A percentile compares a stretch with the other conserved stretches of the same genome.
These are phyloP conservation scores for Pemphredon lugubris DNA, from an alignment of 2,888 invertebrate species.

Conservation along the genomic window DNA sequence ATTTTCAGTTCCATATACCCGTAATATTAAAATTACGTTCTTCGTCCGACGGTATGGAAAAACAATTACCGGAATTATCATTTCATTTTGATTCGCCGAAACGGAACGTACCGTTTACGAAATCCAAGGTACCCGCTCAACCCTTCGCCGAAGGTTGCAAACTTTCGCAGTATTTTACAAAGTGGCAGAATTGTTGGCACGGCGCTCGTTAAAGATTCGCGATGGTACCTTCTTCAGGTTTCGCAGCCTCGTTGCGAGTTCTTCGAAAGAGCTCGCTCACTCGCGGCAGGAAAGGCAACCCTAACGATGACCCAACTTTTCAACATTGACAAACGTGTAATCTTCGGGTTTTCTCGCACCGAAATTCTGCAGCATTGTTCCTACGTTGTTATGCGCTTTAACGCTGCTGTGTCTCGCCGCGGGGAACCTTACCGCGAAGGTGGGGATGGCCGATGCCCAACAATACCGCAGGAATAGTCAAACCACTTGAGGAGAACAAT, in stretches of 20 bases:
- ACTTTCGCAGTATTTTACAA: too few species aligned
- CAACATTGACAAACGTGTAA: slow-evolving; percentile 35
- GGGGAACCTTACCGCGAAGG: slow-evolving; percentile 30
- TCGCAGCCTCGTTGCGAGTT: not conserved
- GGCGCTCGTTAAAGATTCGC: slow-evolving; percentile 23
- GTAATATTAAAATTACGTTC: too few species aligned
- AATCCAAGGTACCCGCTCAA: too few species aligned
- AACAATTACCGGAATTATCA: too few species aligned
- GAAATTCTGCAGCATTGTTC: slow-evolving; percentile 62
- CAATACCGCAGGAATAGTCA: slow-evolving; percentile 67
- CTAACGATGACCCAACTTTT: slow-evolving; percentile 18
- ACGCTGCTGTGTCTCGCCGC: slow-evolving; percentile 40
- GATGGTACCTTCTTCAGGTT: not conserved
- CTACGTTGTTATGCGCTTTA: slow-evolving; percentile 57
- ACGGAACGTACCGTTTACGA: too few species aligned
- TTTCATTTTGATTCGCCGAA: too few species aligned
- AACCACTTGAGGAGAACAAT: slow-evolving; percentile 73
- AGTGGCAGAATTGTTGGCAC: too few species aligned
- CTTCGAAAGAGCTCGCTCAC: not conserved
- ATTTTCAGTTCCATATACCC: too few species aligned
- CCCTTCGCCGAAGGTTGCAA: too few species aligned
- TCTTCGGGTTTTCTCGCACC: slow-evolving; percentile 21
- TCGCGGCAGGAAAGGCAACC: not conserved
- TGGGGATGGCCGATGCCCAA: slow-evolving; percentile 49
- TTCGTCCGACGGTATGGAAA: too few species aligned